Evolutionary conservation across 2,888 invertebrate genomes (phyloP), one percentile per base, ranked within the genome.

Genomic region (Tiliacea citrago): DNA sequence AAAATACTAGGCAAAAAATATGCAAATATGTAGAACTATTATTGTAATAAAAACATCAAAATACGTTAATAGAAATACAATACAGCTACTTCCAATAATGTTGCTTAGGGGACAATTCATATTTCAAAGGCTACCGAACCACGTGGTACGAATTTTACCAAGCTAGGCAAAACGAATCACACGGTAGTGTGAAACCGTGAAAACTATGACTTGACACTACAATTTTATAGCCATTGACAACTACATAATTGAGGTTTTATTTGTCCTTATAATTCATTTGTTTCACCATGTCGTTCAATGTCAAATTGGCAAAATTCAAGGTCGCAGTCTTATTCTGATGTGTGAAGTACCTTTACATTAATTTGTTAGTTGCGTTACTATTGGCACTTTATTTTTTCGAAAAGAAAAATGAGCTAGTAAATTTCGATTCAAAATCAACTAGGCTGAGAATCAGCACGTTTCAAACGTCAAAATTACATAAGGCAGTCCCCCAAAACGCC

Each of bases 161-260:
- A 72, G 13, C 24, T 42, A n/a, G 35, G 53, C 62, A 63, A 82
- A 77, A 39, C 10, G 53, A 35, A 53, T 85, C 51, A 39, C 79
- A 79, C 18, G 24, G 1, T 49, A 49, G 68, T 81, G 87, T 67
- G 77, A 87, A 73, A 62, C 39, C 39, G 69, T 75, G 47, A 80
- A 76, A 68, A 77, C 58, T 58, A 47, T 4, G n/a, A 69, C 75
- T 86, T 87, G 73, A 86, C 84, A 79, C 42, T 55, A 77, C 67
- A 81, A 85, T 87, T 85, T 82, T 81, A 84, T 79, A 70, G n/a
- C 18, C 42, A 72, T 60, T 76, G 82, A 39, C 45, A 85, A 84
- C 68, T 66, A 65, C 21, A 58, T 71, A 77, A 81, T 81, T 77
- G 76, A 42, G 18, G 63, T 51, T 57, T 29, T 83, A 73, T 83